These are phyloP conservation scores for Lagocephalus sceleratus DNA, from an alignment of 2,797 vertebrate genomes.

Conservation along the genomic window DNA sequence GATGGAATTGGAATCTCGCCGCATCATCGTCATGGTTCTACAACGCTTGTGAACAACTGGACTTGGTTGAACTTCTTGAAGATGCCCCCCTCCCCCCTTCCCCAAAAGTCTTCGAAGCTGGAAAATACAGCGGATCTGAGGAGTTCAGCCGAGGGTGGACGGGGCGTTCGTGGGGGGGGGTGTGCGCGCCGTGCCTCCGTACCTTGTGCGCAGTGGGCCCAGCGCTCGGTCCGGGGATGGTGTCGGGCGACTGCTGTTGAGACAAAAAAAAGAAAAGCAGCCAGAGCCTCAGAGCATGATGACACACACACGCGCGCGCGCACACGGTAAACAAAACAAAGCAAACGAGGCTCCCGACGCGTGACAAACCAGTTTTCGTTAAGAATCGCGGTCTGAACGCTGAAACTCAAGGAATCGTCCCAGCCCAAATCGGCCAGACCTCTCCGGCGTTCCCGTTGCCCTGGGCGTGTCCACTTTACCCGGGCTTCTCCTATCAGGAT, in stretches of 20 bases:
- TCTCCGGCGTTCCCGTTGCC: no score
- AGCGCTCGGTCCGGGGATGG: slow-evolving; percentile 75
- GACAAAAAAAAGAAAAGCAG: slow-evolving; percentile 39
- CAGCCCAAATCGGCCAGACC: no score
- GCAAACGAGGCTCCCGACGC: slow-evolving; percentile 37
- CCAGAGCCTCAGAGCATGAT: slow-evolving; percentile 26
- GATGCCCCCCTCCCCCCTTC: no score
- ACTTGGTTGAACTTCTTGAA: no score
- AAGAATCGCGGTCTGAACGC: no score
- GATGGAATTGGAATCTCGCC: no score
- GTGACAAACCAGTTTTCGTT: slow-evolving; percentile 44
- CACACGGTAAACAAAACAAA: slow-evolving; percentile 38
- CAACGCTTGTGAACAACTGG: no score
- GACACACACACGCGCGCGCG: slow-evolving; percentile 9
- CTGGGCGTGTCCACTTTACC: slow-evolving; percentile 12
- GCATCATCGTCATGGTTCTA: no score
- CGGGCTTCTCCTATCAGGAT: slow-evolving; percentile 29
- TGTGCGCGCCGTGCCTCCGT: slow-evolving; percentile 12
- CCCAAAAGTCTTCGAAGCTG: no score
- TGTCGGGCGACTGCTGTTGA: slow-evolving; percentile 81
- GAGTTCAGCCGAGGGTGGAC: no score
- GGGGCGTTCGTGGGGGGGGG: no score
- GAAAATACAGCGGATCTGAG: no score
- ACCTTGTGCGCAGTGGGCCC: slow-evolving; percentile 75
- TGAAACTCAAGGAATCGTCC: background rate